A percentile compares a stretch with the other conserved stretches of the same genome.
Conservation (phyloP, 2,113 vertebrate genomes). For the Epinephelus lanceolatus region DNA sequence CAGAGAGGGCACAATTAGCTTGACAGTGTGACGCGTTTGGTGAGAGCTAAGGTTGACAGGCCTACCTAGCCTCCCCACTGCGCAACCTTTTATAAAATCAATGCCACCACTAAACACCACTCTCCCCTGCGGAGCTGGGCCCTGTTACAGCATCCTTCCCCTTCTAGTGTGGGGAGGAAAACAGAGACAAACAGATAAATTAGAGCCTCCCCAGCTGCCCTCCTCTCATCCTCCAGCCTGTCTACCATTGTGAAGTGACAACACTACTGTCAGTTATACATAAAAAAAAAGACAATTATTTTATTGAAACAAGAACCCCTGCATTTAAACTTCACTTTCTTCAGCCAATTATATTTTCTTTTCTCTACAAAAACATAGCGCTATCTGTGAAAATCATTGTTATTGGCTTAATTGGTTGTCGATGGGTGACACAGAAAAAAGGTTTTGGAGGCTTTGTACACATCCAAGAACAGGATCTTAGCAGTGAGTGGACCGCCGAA, state of each 20-base stretch:
- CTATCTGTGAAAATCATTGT: slow-evolving; percentile 54
- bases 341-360: slow-evolving; percentile 68
- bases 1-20: slow-evolving; percentile 73
- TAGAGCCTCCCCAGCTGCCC: slow-evolving; percentile 48
- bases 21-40: slow-evolving; percentile 62
- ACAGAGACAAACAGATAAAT: slow-evolving; percentile 83
- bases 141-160: slow-evolving; percentile 70
- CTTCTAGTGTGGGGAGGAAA: slow-evolving; percentile 64
- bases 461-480: slow-evolving; percentile 30
- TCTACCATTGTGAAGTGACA: slow-evolving; percentile 57
- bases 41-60: slow-evolving; percentile 75
- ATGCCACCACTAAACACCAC: slow-evolving; percentile 82
- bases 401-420: slow-evolving; percentile 55
- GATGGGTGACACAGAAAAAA: slow-evolving; percentile 50
- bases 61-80: slow-evolving; percentile 78
- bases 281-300: slow-evolving; percentile 1
- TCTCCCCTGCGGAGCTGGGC: slow-evolving; percentile 66
- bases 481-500: slow-evolving; percentile 14
- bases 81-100: slow-evolving; percentile 85
- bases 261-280: slow-evolving; percentile 57
- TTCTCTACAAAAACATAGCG: slow-evolving; percentile 33
- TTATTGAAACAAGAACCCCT: slow-evolving; percentile 55
- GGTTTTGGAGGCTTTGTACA: slow-evolving; percentile 41
- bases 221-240: slow-evolving; percentile 33
- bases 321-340: slow-evolving; percentile 66